Base-by-base conservation (phyloP, 2,113 vertebrate species). In the Aegypius monachus region DNA sequence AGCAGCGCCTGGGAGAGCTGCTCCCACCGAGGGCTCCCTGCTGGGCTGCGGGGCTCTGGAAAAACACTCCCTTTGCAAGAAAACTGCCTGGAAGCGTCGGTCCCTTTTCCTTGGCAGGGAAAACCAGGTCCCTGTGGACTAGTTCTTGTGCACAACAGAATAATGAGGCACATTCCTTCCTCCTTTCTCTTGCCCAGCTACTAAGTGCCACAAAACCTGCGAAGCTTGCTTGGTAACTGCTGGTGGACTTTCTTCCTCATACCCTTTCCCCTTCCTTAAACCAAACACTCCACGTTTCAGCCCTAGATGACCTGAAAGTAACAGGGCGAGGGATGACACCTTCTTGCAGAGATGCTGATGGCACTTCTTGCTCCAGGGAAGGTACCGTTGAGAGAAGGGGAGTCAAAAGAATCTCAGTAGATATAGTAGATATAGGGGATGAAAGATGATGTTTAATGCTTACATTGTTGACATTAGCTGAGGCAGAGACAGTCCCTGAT, bases 201-300 rank as follows among this genome's bases (percentile, higher is more conserved):
- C 78, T 4, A 10, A 92, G 66, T 42, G 66, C 91, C 79, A 86
- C 82, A 86, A 79, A 85, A 10, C 86, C 82, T 9, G 0, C 52
- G 45, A 31, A 74, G 32, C 82, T 92, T 70, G 55, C 88, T 95
- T 88, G 56, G 82, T 62, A 82, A 80, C 91, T 59, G 82, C 52
- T 12, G 20, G 38, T 25, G 65, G 61, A 53, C 32, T 79, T 92
- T 58, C 52, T n/a, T 63, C 79, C 42, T 74, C 36, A 1, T 4
- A 19, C 52, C 67, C 70, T 71, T 88, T 67, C 71, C 62, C 65
- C 70, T 40, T 75, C 55, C 48, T 88, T 48, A 29, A 68, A 17
- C 56, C 48, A 43, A 71, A 52, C 16, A 1, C 29, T 38, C 67
- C 18, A 2, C 2, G 0, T 61, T 52, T 73, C 9, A 3, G 52